phyloP scores from a whole-genome alignment of 2,888 invertebrate genomes.

The Phania funesta region DNA sequence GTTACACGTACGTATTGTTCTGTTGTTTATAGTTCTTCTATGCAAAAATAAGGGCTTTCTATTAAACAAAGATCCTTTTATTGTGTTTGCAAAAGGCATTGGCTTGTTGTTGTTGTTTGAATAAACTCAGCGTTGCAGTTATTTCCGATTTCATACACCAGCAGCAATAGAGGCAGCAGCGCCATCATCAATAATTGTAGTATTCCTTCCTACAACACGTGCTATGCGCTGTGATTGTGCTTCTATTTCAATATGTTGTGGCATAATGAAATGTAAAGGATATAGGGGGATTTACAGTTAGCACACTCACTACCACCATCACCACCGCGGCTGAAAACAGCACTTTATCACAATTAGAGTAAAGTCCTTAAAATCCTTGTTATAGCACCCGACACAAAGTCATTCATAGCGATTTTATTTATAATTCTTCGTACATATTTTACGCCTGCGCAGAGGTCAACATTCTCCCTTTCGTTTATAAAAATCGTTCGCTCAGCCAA shows the following conservation, averaged over 20 bases:
- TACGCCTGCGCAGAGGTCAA: slow-evolving; percentile 46
- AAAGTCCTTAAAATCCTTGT: slow-evolving; percentile 9
- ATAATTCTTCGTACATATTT: slow-evolving; percentile 3
- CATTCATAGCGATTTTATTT: slow-evolving; percentile 20
- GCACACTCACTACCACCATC: slow-evolving; percentile 10
- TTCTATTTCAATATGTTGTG: slow-evolving; percentile 11
- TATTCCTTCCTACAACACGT: too few relatives aligned
- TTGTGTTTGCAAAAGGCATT: slow-evolving; percentile 22
- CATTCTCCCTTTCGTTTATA: slow-evolving; percentile 9
- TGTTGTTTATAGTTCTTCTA: slow-evolving; percentile 4
- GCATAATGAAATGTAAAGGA: slow-evolving; percentile 39
- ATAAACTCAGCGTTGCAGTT: slow-evolving; percentile 44
- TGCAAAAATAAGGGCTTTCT: slow-evolving; percentile 60
- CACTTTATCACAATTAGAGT: slow-evolving; percentile 29
- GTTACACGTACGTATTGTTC: too few relatives aligned
- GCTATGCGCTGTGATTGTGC: slow-evolving; percentile 27
- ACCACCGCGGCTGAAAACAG: background rate
- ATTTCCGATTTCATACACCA: slow-evolving; percentile 35
- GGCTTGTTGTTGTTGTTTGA: slow-evolving; percentile 11
- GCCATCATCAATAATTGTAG: background rate
- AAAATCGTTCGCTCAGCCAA: slow-evolving; percentile 33
- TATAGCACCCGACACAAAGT: background rate
- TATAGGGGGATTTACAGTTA: slow-evolving; percentile 40
- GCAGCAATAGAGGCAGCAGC: slow-evolving; percentile 13
- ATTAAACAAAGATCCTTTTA: slow-evolving; percentile 27